Evolutionary conservation across 2,888 invertebrate genomes (phyloP).

Genomic region (Nebria brevicollis): DNA sequence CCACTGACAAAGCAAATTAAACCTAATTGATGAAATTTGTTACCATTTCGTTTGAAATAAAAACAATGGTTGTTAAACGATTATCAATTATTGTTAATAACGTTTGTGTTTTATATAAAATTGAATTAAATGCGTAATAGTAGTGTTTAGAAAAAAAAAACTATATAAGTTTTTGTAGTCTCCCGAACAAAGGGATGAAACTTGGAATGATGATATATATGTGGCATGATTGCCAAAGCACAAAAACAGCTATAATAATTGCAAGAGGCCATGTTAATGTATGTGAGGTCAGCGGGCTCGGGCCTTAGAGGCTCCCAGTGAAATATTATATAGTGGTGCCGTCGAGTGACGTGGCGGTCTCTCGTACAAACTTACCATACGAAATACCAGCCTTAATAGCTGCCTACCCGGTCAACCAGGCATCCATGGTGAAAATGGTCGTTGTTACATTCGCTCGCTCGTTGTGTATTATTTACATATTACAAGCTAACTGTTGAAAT

Average conservation of each 20-base stretch:
- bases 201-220: background rate
- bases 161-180: background rate
- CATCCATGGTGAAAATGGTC: slow-evolving; percentile 19
- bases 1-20: too few relatives aligned
- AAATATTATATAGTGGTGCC: slow-evolving; percentile 21
- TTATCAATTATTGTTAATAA: too few relatives aligned
- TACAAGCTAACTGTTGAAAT: slow-evolving; percentile 44
- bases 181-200: background rate
- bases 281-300: slow-evolving; percentile 31
- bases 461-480: slow-evolving; percentile 43
- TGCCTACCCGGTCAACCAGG: background rate
- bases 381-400: background rate
- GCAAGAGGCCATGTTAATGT: slow-evolving; percentile 40
- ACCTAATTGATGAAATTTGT: too few relatives aligned
- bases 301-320: slow-evolving; percentile 16
- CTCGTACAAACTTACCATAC: background rate
- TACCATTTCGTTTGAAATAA: too few relatives aligned
- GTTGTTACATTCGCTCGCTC: slow-evolving; percentile 18
- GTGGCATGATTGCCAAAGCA: slow-evolving; percentile 30
- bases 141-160: too few relatives aligned
- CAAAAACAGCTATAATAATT: slow-evolving; percentile 43
- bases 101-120: too few relatives aligned
- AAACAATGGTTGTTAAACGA: too few relatives aligned
- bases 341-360: background rate
- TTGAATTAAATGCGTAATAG: too few relatives aligned